Conservation (phyloP, 2,797 vertebrate species). For the Gorsachius magnificus region DNA sequence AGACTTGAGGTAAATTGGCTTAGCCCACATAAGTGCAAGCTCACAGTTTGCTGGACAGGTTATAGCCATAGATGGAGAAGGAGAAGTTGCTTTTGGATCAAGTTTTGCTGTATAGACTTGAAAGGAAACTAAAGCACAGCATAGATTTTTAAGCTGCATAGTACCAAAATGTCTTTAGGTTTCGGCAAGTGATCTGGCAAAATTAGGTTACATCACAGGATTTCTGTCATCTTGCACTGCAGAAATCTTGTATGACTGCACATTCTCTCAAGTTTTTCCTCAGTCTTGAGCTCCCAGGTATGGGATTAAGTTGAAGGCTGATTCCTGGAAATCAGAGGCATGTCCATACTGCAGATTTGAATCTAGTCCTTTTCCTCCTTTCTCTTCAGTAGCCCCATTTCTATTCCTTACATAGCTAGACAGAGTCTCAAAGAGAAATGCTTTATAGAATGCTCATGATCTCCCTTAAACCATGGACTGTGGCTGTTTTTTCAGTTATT, state of each 20-base stretch:
- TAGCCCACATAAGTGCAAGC: background rate
- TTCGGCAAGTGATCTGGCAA: background rate
- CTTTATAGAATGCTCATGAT: background rate
- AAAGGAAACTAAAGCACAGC: background rate
- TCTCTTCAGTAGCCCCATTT: background rate
- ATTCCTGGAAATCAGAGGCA: background rate
- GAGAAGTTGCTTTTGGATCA: background rate
- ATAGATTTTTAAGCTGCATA: background rate
- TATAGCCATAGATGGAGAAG: background rate
- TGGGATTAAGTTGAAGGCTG: background rate
- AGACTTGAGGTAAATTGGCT: slow-evolving; percentile 33
- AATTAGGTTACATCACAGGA: background rate
- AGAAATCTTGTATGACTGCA: background rate
- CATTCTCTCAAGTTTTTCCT: background rate
- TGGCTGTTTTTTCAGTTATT: background rate
- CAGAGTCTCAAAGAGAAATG: background rate
- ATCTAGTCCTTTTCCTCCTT: background rate
- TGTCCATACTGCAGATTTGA: background rate
- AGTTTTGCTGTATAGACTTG: background rate
- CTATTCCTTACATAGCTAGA: background rate
- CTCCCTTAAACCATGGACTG: background rate
- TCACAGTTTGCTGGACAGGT: background rate
- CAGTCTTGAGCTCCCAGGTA: background rate
- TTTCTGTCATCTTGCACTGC: background rate
- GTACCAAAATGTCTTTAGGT: background rate